phyloP scores from a whole-genome alignment of 2,113 vertebrate species.

The Cranoglanis bouderius region DNA sequence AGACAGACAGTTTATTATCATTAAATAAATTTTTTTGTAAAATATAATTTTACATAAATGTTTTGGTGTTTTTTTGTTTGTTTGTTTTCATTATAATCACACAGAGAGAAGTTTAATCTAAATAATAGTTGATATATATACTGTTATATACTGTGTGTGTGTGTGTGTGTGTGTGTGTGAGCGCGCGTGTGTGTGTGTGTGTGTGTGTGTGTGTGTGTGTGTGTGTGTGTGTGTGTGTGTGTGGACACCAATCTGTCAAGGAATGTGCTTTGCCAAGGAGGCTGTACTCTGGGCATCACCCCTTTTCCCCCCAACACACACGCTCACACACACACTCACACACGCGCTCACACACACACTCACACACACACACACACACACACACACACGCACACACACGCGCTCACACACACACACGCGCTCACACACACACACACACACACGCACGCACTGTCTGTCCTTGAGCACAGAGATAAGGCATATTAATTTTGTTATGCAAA shows the following conservation, averaged over 20 bases:
- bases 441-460: conserved; percentile 18
- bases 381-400: not conserved
- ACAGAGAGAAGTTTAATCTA: no score
- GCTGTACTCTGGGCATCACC: not conserved
- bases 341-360: not conserved
- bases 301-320: no score
- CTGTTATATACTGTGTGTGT: not conserved
- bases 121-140: not conserved
- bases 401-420: no score
- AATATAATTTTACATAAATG: no score
- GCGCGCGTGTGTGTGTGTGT: not conserved
- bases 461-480: conserved; percentile 38
- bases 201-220: conserved; percentile 2
- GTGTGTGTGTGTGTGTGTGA: not conserved
- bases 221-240: conserved; percentile 22
- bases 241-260: conserved; percentile 42
- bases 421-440: not conserved
- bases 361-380: not conserved
- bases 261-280: conserved; percentile 33
- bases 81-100: no score
- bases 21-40: no score
- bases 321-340: not conserved
- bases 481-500: conserved; percentile 46
- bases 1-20: no score
- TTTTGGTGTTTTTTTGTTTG: no score